phyloP scores from a whole-genome alignment of 2,113 vertebrate genomes.

The Piprites chloris region DNA sequence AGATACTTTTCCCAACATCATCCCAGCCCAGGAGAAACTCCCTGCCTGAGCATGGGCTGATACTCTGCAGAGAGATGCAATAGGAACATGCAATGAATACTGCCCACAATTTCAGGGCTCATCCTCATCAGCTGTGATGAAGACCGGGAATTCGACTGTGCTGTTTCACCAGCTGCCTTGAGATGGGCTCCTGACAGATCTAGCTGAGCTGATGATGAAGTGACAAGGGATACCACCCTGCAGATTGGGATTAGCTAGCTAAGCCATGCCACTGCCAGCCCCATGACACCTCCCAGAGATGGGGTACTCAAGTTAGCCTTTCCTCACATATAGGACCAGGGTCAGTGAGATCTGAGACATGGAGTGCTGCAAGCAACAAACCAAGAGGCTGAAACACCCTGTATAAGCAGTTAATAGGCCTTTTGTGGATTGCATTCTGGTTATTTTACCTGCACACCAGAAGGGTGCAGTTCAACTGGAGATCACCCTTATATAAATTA shows the following conservation, averaged over 20 bases:
- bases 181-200: background rate
- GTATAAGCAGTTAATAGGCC: background rate
- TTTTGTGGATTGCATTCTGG: background rate
- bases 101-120: background rate
- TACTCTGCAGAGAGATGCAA: background rate
- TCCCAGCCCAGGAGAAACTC: background rate
- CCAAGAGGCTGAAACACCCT: rapidly evolving
- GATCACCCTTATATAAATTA: background rate
- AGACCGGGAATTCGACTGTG: background rate
- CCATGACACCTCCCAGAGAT: background rate
- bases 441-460: background rate
- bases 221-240: rapidly evolving
- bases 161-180: background rate
- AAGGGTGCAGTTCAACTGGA: background rate
- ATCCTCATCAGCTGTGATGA: background rate
- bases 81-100: background rate
- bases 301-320: background rate
- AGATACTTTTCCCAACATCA: background rate
- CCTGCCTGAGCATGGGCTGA: rapidly evolving
- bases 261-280: background rate
- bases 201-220: background rate
- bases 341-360: background rate
- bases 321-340: rapidly evolving
- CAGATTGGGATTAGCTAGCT: background rate
- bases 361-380: background rate